A percentile compares a stretch with the other conserved stretches of the same genome.
Conservation (phyloP, 2,888 invertebrate species). For the Drosophila basisetae region DNA sequence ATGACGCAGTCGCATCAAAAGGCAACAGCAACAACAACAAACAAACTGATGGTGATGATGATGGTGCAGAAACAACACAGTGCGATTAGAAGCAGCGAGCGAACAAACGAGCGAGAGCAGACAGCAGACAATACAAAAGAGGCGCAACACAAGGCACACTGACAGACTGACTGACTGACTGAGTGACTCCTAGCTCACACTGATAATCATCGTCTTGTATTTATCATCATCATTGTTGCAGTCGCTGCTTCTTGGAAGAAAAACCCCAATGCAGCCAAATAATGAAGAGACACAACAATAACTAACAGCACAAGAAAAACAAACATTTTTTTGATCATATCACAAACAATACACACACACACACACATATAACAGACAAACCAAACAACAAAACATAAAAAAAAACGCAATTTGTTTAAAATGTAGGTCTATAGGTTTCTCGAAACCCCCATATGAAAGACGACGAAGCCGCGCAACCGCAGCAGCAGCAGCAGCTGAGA, state of each 20-base stretch:
- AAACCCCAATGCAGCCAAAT: slow-evolving; percentile 60
- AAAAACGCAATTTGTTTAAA: slow-evolving; percentile 83
- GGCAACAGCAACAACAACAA: slow-evolving; percentile 58
- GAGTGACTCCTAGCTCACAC: slow-evolving; percentile 36
- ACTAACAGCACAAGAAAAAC: slow-evolving; percentile 52
- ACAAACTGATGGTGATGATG: slow-evolving; percentile 69
- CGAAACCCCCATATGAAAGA: slow-evolving; percentile 77
- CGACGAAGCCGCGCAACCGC: slow-evolving; percentile 54
- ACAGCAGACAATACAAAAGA: slow-evolving; percentile 13
- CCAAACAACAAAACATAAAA: slow-evolving; percentile 22
- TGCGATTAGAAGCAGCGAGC: slow-evolving; percentile 64
- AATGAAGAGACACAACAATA: slow-evolving; percentile 52
- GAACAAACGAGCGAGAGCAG: slow-evolving; percentile 4
- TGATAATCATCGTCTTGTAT: slow-evolving; percentile 29
- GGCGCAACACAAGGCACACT: slow-evolving; percentile 31
- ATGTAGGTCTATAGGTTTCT: slow-evolving; percentile 85
- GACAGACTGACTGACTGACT: slow-evolving; percentile 48
- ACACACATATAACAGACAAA: slow-evolving; percentile 27
- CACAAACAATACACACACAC: slow-evolving; percentile 46
- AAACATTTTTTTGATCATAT: slow-evolving; percentile 70
- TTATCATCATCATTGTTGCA: slow-evolving; percentile 55
- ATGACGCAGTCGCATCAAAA: slow-evolving; percentile 74
- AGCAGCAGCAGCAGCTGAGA: slow-evolving; percentile 23
- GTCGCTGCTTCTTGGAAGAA: slow-evolving; percentile 72
- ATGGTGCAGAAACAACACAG: slow-evolving; percentile 74